Evolutionary conservation across 2,113 vertebrate genomes (phyloP).

Genomic region (Mus pahari): DNA sequence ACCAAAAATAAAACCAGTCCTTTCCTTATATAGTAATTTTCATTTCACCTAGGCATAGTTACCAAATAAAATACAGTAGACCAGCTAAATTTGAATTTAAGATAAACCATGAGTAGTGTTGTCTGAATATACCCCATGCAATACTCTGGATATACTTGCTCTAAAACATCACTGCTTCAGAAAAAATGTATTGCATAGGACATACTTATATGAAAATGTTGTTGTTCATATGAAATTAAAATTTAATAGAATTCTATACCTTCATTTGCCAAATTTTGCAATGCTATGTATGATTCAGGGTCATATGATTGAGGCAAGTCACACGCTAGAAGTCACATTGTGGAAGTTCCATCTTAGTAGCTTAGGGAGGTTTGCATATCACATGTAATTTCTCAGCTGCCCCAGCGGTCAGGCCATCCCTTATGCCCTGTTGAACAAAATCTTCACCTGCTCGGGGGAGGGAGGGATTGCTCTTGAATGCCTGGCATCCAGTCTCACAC

Average conservation of each 20-base stretch:
- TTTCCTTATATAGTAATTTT: constrained; percentile 32
- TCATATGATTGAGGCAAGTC: not conserved
- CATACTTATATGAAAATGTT: constrained; percentile 2
- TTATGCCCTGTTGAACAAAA: not conserved
- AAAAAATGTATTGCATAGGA: not conserved
- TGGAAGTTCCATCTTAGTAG: not conserved
- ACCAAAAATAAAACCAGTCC: not conserved
- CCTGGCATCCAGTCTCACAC: not conserved
- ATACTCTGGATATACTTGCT: constrained; percentile 24
- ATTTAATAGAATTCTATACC: not conserved
- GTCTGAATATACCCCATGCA: not conserved
- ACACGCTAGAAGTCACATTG: not conserved
- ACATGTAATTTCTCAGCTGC: constrained; percentile 2
- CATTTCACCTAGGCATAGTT: not conserved
- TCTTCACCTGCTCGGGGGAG: not conserved
- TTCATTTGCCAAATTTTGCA: constrained; percentile 50
- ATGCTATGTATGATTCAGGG: not conserved
- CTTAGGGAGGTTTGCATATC: not conserved
- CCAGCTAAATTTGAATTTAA: constrained; percentile 42
- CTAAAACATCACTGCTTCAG: constrained; percentile 9
- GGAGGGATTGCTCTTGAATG: not conserved
- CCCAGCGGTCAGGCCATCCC: not conserved
- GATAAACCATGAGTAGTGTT: not conserved
- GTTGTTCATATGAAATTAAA: constrained; percentile 32
- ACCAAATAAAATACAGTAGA: constrained; percentile 27